These are phyloP conservation scores for Oscheius myriophilus DNA, from an alignment of 2,888 invertebrate species.

Conservation along the genomic window DNA sequence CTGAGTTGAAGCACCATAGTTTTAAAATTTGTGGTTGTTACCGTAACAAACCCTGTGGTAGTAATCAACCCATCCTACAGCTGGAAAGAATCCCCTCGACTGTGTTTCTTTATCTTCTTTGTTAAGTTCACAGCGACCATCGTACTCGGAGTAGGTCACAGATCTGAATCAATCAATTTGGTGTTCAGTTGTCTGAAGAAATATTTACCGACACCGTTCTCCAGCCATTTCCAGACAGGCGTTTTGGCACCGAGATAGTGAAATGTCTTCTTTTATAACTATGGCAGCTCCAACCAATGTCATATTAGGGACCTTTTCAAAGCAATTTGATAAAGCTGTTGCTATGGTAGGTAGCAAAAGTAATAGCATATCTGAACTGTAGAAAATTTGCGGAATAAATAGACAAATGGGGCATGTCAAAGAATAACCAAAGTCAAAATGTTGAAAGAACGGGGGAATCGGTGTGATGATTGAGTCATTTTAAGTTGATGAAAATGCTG, in stretches of 20 bases:
- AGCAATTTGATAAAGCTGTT: constrained; percentile 8
- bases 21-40: no score
- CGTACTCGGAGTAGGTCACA: constrained; percentile 34
- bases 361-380: background rate
- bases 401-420: no score
- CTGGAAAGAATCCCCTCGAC: constrained; percentile 28
- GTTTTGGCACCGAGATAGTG: constrained; percentile 18
- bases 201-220: constrained; percentile 23
- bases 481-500: no score
- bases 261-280: constrained; percentile 18
- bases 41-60: constrained; percentile 47
- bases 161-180: constrained; percentile 31
- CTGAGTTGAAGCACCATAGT: no score
- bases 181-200: background rate
- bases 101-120: constrained; percentile 40
- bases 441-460: no score
- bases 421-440: no score
- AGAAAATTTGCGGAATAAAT: no score
- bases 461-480: no score
- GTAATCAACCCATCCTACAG: constrained; percentile 45
- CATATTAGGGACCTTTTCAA: constrained; percentile 8
- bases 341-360: background rate
- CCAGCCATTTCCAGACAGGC: constrained; percentile 26
- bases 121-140: constrained; percentile 45
- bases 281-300: constrained; percentile 18